These are phyloP conservation scores for Sesamia nonagrioides DNA, from an alignment of 1,140 invertebrate genomes.

Conservation along the genomic window DNA sequence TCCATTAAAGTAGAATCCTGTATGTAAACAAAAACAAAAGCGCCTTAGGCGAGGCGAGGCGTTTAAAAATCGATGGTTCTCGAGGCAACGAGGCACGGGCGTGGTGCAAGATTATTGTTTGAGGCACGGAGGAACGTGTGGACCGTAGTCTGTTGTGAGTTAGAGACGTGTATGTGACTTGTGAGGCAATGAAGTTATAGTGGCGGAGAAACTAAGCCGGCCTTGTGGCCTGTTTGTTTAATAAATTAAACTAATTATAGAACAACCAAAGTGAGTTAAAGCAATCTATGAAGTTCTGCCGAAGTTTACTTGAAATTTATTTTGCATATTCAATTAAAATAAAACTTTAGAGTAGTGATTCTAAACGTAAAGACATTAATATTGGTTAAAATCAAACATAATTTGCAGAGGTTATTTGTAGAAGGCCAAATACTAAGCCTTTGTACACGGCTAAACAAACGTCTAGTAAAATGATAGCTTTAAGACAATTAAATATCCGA, in stretches of 20 bases:
- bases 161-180: slow-evolving; percentile 17
- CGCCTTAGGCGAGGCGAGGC: slow-evolving; percentile 29
- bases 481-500: not conserved
- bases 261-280: slow-evolving; percentile 1
- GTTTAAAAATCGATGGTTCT: slow-evolving; percentile 22
- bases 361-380: no score
- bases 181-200: slow-evolving; percentile 10
- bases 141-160: slow-evolving; percentile 29
- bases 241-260: slow-evolving; percentile 1
- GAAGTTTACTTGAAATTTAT: not conserved
- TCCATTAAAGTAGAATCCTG: slow-evolving; percentile 44
- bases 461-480: no score
- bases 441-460: no score
- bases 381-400: no score
- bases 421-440: no score
- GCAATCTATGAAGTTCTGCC: not conserved
- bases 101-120: slow-evolving; percentile 34
- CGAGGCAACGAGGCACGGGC: slow-evolving; percentile 18
- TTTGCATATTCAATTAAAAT: not conserved
- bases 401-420: no score
- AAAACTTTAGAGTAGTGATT: no score
- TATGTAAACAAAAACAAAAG: slow-evolving; percentile 43
- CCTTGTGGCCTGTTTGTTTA: not conserved
- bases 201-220: not conserved
- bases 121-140: slow-evolving; percentile 25